A percentile compares a stretch with the other conserved stretches of the same genome.
phyloP scores from a whole-genome alignment of 2,888 invertebrate genomes.

The Sceliomorpha sp. region DNA sequence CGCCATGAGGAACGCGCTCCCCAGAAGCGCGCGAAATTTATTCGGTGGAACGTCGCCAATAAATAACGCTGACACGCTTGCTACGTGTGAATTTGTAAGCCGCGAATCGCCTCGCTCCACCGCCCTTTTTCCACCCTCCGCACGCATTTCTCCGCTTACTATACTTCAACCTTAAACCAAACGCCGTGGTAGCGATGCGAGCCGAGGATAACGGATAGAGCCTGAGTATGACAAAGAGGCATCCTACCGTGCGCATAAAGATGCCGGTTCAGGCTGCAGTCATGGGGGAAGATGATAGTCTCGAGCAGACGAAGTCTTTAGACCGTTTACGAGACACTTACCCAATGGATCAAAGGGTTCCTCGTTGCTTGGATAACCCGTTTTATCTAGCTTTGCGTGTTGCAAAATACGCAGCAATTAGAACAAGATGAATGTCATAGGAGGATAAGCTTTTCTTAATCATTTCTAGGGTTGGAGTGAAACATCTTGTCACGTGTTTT shows the following conservation, averaged over 20 bases:
- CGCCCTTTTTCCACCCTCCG: slow-evolving; percentile 33
- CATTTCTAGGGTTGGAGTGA: no score
- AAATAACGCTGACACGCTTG: slow-evolving; percentile 59
- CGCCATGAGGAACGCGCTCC: slow-evolving; percentile 22
- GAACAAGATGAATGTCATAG: no score
- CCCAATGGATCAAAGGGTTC: slow-evolving; percentile 49
- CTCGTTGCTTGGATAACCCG: slow-evolving; percentile 20
- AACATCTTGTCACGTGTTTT: no score
- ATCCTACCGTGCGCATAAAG: slow-evolving; percentile 59
- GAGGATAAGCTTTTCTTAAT: no score
- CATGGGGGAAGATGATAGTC: slow-evolving; percentile 51
- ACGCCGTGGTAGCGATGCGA: slow-evolving; percentile 50
- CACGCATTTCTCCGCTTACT: slow-evolving; percentile 51
- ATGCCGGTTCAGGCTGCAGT: slow-evolving; percentile 48
- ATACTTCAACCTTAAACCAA: slow-evolving; percentile 59
- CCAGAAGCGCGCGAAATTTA: slow-evolving; percentile 54
- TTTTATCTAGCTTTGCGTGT: slow-evolving; percentile 5
- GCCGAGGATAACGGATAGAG: slow-evolving; percentile 52
- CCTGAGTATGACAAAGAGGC: slow-evolving; percentile 61
- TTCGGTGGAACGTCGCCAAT: slow-evolving; percentile 59
- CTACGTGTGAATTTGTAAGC: slow-evolving; percentile 61
- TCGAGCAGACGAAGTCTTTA: slow-evolving; percentile 49
- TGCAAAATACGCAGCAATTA: not conserved
- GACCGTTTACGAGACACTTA: slow-evolving; percentile 54
- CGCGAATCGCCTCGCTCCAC: slow-evolving; percentile 44